These are phyloP conservation scores for Pomacea canaliculata DNA, from an alignment of 2,888 invertebrate genomes.

Conservation along the genomic window DNA sequence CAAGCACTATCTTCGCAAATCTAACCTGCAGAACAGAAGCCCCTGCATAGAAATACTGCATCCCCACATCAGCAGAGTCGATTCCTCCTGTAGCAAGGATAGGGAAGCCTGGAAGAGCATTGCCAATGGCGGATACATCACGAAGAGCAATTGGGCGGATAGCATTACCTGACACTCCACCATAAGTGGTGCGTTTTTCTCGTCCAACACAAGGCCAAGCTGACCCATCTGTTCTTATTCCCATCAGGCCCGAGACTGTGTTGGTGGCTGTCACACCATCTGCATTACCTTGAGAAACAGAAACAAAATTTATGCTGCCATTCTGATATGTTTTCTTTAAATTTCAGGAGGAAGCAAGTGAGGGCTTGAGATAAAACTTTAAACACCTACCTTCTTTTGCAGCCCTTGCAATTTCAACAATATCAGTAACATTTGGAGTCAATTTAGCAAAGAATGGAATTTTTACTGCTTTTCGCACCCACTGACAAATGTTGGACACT, in stretches of 20 bases:
- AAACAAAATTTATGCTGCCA: too few relatives aligned
- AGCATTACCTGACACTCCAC: constrained; percentile 94
- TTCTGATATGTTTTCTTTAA: too few relatives aligned
- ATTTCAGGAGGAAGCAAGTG: too few relatives aligned
- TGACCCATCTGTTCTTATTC: constrained; percentile 81
- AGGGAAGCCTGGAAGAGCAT: constrained; percentile 86
- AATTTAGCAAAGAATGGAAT: constrained; percentile 98
- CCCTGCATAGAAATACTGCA: constrained; percentile 95
- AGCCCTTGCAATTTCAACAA: constrained; percentile 88
- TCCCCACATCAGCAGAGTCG: constrained; percentile 93
- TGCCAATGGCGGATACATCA: constrained; percentile 89
- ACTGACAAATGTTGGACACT: constrained; percentile 88
- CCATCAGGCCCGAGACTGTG: constrained; percentile 96
- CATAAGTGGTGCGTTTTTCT: constrained; percentile 88
- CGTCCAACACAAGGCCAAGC: constrained; percentile 94
- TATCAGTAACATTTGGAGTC: constrained; percentile 97
- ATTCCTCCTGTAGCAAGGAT: constrained; percentile 97
- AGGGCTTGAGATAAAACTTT: too few relatives aligned
- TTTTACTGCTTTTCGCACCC: constrained; percentile 88
- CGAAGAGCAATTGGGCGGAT: constrained; percentile 93
- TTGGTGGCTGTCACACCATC: constrained; percentile 97
- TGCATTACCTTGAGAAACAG: constrained; percentile 80
- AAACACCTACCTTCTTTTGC: constrained; percentile 81
- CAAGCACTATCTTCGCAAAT: too few relatives aligned
- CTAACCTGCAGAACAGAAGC: constrained; percentile 89